Base-by-base conservation (phyloP, 2,797 vertebrate species). In the Chloroceryle amazona region DNA sequence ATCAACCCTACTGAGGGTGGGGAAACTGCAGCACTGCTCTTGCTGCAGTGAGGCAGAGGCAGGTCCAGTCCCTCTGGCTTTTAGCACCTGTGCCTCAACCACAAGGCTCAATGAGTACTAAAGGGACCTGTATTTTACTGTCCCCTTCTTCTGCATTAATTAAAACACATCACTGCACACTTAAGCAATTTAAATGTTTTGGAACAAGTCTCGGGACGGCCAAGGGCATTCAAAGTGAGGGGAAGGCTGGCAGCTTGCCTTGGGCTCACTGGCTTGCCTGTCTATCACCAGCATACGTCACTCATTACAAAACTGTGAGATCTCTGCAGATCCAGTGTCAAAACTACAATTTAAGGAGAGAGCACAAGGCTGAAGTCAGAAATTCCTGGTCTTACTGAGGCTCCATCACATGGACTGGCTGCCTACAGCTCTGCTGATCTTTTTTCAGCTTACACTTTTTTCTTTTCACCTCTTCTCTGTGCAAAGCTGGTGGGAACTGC, bases 121-220 rank as follows among this genome's bases (percentile, higher is more conserved):
- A 95, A 93, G 75, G 83, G 91, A 95, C 86, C 84, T 93, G 83
- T 87, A 60, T 89, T 92, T 96, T 94, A 88, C 89, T 85, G 75
- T 73, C 79, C 93, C 86, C 83, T 90, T 94, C 94, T 90, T 93
- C 93, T 90, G 86, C 81, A 73, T 89, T 97, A 95, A 96, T 97
- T 95, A 95, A 96, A 96, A 94, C 89, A 93, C 91, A 93, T 95
- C 55, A 0, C 86, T 93, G 79, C 92, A 79, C 95, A 92, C 89
- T 95, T 95, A 88, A 97, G 79, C 86, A 90, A 97, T 97, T 95
- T 93, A 91, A 97, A 96, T 95, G 76, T 88, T 82, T 80, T 93
- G 88, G 82, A 97, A 82, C 3, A 33, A 97, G 88, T 52, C 66
- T 91, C 61, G 5, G 67, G 95, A 96, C 70, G 0, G 93, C 97